phyloP scores from a whole-genome alignment of 1,140 invertebrate species.

The Laodelphax striatellus region DNA sequence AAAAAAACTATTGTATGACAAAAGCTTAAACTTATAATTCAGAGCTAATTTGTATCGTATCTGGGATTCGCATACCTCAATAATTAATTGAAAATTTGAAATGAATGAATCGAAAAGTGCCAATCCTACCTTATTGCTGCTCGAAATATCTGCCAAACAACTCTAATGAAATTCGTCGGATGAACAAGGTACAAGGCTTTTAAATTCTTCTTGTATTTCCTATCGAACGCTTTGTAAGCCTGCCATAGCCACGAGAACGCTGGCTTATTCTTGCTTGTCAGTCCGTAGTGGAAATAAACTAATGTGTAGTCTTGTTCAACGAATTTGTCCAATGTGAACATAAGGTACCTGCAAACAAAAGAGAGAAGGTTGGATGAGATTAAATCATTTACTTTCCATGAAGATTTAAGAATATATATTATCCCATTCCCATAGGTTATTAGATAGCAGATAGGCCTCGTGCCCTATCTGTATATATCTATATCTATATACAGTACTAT shows the following conservation, averaged over 20 bases:
- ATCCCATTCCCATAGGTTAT: too few species aligned
- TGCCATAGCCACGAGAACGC: constrained; percentile 91
- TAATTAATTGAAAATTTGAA: constrained; percentile 7
- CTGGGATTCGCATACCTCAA: not conserved
- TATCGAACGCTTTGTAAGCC: constrained; percentile 95
- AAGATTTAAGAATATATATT: too few species aligned
- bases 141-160: constrained; percentile 91
- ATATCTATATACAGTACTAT: too few species aligned
- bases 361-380: too few species aligned
- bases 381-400: too few species aligned
- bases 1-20: too few species aligned
- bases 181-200: constrained; percentile 98
- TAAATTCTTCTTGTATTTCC: constrained; percentile 99
- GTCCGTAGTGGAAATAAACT: constrained; percentile 97
- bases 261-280: constrained; percentile 95
- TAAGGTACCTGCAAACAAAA: constrained; percentile 66
- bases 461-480: too few species aligned
- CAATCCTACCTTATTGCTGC: constrained; percentile 69
- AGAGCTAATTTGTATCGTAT: too few species aligned
- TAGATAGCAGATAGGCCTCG: too few species aligned
- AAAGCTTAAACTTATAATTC: too few species aligned
- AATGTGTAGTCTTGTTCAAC: constrained; percentile 98
- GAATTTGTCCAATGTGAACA: constrained; percentile 91
- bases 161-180: constrained; percentile 93
- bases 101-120: constrained; percentile 10